These are phyloP conservation scores for Thera britannica DNA, from an alignment of 2,888 invertebrate species.

Conservation along the genomic window DNA sequence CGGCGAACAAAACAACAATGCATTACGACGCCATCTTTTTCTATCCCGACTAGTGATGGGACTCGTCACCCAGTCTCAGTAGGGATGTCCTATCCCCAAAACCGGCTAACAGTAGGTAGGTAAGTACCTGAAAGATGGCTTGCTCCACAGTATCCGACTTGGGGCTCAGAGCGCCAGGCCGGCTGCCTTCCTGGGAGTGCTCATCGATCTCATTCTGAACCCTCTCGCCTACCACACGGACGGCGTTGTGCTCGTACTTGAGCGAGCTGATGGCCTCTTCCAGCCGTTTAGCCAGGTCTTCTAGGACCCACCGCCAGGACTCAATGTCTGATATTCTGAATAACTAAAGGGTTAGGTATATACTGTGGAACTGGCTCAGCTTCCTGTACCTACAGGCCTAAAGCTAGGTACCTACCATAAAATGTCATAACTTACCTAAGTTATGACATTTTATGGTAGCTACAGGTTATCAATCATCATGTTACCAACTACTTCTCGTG, in stretches of 20 bases:
- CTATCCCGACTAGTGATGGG: too few species aligned
- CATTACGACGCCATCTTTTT: too few species aligned
- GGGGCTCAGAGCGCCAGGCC: constrained; percentile 67
- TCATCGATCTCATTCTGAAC: constrained; percentile 60
- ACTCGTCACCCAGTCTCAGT: too few species aligned
- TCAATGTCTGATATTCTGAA: constrained; percentile 71
- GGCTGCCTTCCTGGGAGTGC: constrained; percentile 52
- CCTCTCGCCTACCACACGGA: constrained; percentile 64
- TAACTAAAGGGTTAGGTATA: constrained; percentile 9
- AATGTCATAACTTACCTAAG: too few species aligned
- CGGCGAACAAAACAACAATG: too few species aligned
- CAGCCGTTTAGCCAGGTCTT: constrained; percentile 67
- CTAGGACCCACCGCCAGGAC: constrained; percentile 76
- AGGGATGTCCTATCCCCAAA: too few species aligned
- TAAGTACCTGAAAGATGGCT: constrained; percentile 62
- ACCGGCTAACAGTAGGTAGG: too few species aligned
- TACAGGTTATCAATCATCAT: too few species aligned
- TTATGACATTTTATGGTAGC: too few species aligned
- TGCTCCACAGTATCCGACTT: constrained; percentile 66
- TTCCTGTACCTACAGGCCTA: too few species aligned
- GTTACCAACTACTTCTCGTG: too few species aligned
- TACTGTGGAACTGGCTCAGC: neutral
- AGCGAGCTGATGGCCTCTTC: constrained; percentile 60
- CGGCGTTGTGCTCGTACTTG: constrained; percentile 66
- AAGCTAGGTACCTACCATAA: too few species aligned